Evolutionary conservation across 2,113 vertebrate genomes (phyloP).

Genomic region (Talpa occidentalis): DNA sequence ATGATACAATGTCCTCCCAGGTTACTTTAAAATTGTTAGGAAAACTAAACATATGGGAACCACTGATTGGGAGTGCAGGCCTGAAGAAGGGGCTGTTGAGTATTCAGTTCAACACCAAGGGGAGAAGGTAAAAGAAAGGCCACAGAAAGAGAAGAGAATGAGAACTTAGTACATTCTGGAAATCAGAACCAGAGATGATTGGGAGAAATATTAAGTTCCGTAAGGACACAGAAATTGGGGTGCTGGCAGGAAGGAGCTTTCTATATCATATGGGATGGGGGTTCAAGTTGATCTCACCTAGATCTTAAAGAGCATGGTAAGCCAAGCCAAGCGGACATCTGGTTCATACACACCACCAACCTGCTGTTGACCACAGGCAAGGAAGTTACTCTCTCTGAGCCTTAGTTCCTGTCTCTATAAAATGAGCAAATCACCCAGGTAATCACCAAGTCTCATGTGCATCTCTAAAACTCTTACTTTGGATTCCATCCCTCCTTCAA

Average conservation of each 20-base stretch:
- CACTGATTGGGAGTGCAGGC: background rate
- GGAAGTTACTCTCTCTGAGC: background rate
- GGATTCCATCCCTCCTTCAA: background rate
- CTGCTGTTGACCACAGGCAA: background rate
- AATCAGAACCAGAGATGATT: background rate
- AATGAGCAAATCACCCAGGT: background rate
- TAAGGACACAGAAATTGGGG: background rate
- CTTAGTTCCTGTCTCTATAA: background rate
- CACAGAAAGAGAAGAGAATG: background rate
- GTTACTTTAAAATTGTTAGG: slow-evolving; percentile 10
- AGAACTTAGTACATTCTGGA: background rate
- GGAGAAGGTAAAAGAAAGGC: background rate
- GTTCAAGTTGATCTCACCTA: background rate
- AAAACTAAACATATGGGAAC: background rate
- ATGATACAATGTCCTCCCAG: background rate
- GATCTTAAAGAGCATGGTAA: background rate
- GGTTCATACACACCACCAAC: background rate
- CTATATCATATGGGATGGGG: background rate
- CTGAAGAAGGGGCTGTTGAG: background rate
- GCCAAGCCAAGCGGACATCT: background rate
- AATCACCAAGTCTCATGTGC: background rate
- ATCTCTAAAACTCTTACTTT: background rate
- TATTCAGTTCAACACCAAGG: background rate
- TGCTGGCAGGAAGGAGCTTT: background rate
- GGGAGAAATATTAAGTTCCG: background rate